Evolutionary conservation across 1,140 invertebrate genomes (phyloP), one percentile per base, ranked within the genome.

Genomic region (Drosophila athabasca): DNA sequence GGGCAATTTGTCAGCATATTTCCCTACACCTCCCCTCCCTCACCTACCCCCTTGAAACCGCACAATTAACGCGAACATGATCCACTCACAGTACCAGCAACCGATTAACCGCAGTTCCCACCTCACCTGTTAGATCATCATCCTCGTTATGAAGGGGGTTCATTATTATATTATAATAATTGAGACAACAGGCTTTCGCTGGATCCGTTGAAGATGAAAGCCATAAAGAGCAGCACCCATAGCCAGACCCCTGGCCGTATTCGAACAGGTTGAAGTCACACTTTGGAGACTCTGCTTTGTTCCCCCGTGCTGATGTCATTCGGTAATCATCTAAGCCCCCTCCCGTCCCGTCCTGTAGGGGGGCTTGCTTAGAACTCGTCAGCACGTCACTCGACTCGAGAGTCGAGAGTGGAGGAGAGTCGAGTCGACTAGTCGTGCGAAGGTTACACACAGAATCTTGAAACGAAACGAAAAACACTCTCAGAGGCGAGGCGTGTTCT

Each of bases 261-360:
- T 13, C 11, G 35, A 39, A 13, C 35, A 39, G 35, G 35, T 39
- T 39, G 35, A 22, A 75, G 70, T 55, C 70, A 59, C 43, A 75
- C 62, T 66, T 62, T 55, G 26, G 22, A 15, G 50, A 4, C 17
- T 66, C 15, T 8, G 62, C 62, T 82, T 82, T 71, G 77, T 74
- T 82, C 64, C 69, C 69, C 62, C 58, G 39, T 31, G 83, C 82
- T 87, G 82, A 87, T 87, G 82, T 87, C 82, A 87, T 87, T 67
- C 71, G 60, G 76, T 76, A 83, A 66, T 79, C 71, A 83, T 82
- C 76, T 67, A 51, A 77, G 73, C 62, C 71, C 61, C 45, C 50
- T 71, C 11, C 35, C 11, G 11, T 39, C 35, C 11, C 35, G 13
- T 3, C 17, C 17, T 1, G 1, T 1, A 1, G 17, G 17, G 35